Percentiles rank a stretch among this genome's conserved stretches.
Evolutionary conservation across 2,888 invertebrate species (phyloP).

Genomic region (Lepidocyrtinus sp.): DNA sequence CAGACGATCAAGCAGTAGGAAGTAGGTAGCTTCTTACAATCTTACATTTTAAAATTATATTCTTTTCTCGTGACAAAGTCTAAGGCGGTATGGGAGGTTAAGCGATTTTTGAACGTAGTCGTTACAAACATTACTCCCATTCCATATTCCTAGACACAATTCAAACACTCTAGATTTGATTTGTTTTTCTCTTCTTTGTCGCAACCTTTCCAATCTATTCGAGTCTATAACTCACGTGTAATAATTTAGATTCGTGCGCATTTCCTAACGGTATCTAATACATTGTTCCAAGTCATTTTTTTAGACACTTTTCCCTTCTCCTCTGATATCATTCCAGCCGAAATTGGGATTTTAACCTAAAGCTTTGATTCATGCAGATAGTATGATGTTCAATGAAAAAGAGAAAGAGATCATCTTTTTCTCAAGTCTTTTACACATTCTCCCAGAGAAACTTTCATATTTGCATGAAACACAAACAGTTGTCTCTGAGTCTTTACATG

Average conservation of each 20-base stretch:
- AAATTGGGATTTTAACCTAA: background rate
- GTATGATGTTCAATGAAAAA: too few relatives aligned
- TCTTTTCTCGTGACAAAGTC: background rate
- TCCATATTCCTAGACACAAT: too few relatives aligned
- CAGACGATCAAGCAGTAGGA: background rate
- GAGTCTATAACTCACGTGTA: too few relatives aligned
- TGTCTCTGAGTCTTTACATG: too few relatives aligned
- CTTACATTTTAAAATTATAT: background rate
- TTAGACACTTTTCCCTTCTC: background rate
- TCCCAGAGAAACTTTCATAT: too few relatives aligned
- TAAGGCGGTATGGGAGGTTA: background rate
- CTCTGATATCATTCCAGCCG: background rate
- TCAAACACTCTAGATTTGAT: background rate
- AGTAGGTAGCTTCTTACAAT: background rate
- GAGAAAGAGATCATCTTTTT: too few relatives aligned
- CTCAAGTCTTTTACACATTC: too few relatives aligned
- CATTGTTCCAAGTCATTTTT: too few relatives aligned
- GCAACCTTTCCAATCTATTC: background rate
- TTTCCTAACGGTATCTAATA: too few relatives aligned
- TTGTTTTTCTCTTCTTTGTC: background rate
- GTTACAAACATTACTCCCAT: too few relatives aligned
- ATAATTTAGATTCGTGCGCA: background rate
- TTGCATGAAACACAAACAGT: too few relatives aligned
- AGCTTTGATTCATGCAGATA: background rate
- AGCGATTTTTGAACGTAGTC: background rate